A percentile compares a stretch with the other conserved stretches of the same genome.
Conservation (phyloP, 2,888 invertebrate genomes). For the Nebria salina region DNA sequence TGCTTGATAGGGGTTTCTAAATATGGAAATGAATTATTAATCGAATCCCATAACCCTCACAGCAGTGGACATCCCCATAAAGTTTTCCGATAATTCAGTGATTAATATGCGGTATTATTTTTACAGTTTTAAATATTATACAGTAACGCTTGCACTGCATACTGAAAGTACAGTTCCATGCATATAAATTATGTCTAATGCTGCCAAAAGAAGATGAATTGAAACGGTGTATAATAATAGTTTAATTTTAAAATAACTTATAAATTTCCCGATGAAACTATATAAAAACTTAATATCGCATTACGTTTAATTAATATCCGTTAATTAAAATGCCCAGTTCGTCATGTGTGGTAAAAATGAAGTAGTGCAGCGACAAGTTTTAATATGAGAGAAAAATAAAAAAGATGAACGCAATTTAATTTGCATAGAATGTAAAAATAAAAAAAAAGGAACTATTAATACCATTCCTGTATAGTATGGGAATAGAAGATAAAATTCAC, state of each 20-base stretch:
- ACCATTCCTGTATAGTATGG: slow-evolving; percentile 31
- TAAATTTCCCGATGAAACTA: no score
- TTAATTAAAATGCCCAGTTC: not conserved
- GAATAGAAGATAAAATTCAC: slow-evolving; percentile 31
- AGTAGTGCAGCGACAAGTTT: not conserved
- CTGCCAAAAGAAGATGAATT: no score
- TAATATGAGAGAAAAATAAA: not conserved
- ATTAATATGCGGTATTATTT: slow-evolving; percentile 32
- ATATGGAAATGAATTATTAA: slow-evolving; percentile 43
- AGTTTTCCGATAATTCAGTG: slow-evolving; percentile 39
- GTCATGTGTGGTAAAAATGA: not conserved
- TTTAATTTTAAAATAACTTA: no score
- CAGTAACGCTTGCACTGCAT: not conserved
- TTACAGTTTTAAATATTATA: not conserved
- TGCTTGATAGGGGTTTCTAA: slow-evolving; percentile 36
- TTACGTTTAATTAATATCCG: not conserved
- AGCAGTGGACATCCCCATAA: slow-evolving; percentile 16
- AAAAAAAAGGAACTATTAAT: slow-evolving; percentile 29
- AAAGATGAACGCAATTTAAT: slow-evolving; percentile 20
- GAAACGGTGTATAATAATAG: no score
- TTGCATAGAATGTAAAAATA: slow-evolving; percentile 30
- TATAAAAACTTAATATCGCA: not conserved
- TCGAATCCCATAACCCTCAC: not conserved
- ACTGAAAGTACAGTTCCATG: not conserved
- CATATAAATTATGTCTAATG: not conserved